These are phyloP conservation scores for Dryomyza anilis DNA, from an alignment of 2,888 invertebrate genomes.

Conservation along the genomic window DNA sequence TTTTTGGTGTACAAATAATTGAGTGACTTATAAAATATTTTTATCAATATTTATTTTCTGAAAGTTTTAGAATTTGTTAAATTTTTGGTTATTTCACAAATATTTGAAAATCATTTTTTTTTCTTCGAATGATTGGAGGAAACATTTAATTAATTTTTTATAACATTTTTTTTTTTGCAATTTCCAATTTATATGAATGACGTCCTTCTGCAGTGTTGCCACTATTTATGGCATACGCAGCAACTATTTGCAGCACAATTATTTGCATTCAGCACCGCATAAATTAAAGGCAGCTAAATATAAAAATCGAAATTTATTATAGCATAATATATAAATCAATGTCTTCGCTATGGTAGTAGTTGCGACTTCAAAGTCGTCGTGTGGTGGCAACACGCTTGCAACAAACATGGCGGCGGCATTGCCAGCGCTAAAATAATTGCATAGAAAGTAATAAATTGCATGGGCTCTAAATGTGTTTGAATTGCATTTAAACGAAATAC, in stretches of 20 bases:
- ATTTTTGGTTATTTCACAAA: too few species aligned
- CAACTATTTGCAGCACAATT: too few species aligned
- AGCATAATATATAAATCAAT: background rate
- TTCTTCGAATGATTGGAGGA: too few species aligned
- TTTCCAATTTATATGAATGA: background rate
- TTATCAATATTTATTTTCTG: too few species aligned
- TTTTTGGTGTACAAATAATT: too few species aligned
- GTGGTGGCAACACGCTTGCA: too few species aligned
- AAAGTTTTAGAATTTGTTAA: too few species aligned
- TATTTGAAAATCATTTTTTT: too few species aligned
- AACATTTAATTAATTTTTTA: too few species aligned
- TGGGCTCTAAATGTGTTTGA: background rate
- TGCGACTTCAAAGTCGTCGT: too few species aligned
- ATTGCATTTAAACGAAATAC: background rate
- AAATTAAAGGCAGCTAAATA: background rate
- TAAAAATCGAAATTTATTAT: background rate
- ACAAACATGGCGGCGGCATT: too few species aligned
- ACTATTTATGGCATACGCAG: constrained; percentile 2
- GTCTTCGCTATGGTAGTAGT: background rate
- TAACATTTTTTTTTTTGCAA: background rate
- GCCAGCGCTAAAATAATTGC: background rate
- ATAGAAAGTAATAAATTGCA: background rate
- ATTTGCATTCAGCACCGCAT: background rate
- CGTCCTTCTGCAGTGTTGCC: background rate
- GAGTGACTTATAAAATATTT: too few species aligned